Evolutionary conservation across 2,113 vertebrate species (phyloP), one percentile per base, ranked within the genome.

Genomic region (Equus przewalskii): DNA sequence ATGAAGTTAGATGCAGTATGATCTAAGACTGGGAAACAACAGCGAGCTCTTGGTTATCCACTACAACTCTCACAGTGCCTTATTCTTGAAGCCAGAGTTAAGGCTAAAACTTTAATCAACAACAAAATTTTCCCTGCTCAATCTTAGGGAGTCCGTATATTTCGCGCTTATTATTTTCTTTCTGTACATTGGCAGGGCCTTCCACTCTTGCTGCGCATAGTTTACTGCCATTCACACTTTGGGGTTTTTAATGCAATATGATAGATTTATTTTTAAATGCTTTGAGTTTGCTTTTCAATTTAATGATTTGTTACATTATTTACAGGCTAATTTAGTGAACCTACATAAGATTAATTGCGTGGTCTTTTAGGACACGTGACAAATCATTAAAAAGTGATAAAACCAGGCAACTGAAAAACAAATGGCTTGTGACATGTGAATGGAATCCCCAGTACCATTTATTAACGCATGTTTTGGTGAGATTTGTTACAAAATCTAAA

Each of bases 331-430:
- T 28, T 85, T 49, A 83, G 91, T 98, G 84, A 88, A 94, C 95
- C 87, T 85, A 60, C 36, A 0, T 13, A 87, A 88, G 83, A 88
- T 91, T 98, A 97, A 97, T 90, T 87, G 76, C 96, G 95, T 89
- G 56, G 33, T 79, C 89, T 96, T 98, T 94, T 94, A 97, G 89
- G 83, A 80, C 93, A 70, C 19, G 64, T 30, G 97, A 93, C 79
- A 96, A 97, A 93, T 96, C 89, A 97, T 98, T 94, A 97, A 97
- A 89, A 93, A 96, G 85, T 96, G 84, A 76, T 97, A 96, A 97
- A 98, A 96, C 72, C 84, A 98, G 69, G 9, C 80, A 97, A 94
- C 81, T 64, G 91, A 91, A 78, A 94, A 98, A 81, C 81, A 88
- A 91, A 92, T 44, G 56, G 22, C 5, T 97, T 97, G 82, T 95